phyloP scores from a whole-genome alignment of 2,797 vertebrate species.

The Chaunax sp. region DNA sequence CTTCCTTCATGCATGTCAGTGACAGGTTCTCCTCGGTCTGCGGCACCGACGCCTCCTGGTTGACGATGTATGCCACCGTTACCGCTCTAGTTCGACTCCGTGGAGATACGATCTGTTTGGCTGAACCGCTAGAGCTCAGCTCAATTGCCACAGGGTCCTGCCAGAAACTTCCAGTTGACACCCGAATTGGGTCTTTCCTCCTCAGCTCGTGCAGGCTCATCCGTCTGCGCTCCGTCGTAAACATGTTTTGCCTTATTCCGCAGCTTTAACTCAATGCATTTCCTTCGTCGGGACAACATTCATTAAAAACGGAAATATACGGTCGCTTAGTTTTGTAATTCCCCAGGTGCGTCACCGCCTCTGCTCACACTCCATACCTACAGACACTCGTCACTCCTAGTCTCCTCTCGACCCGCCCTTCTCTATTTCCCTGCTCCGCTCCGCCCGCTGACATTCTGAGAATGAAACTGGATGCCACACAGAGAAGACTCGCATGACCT shows the following conservation, averaged over 20 bases:
- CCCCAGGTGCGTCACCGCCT: conserved; percentile 61
- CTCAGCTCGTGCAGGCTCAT: conserved; percentile 81
- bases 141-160: conserved; percentile 86
- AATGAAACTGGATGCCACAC: background rate
- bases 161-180: conserved; percentile 89
- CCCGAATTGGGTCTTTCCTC: conserved; percentile 72
- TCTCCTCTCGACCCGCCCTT: conserved; percentile 50
- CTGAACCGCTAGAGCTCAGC: conserved; percentile 54
- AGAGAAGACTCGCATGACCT: conserved; percentile 39
- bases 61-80: conserved; percentile 84
- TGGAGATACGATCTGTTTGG: conserved; percentile 67
- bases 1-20: conserved; percentile 85
- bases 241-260: conserved; percentile 64
- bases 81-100: conserved; percentile 78
- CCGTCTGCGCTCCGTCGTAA: conserved; percentile 83
- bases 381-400: conserved; percentile 49
- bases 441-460: conserved; percentile 28
- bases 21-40: conserved; percentile 83
- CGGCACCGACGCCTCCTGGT: conserved; percentile 74
- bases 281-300: background rate
- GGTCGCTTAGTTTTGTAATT: conserved; percentile 26
- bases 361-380: conserved; percentile 10
- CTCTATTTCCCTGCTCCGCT: conserved; percentile 2
- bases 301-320: background rate
- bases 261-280: conserved; percentile 16